Evolutionary conservation across 2,797 vertebrate species (phyloP).

Genomic region (Microctenopoma lineatum): DNA sequence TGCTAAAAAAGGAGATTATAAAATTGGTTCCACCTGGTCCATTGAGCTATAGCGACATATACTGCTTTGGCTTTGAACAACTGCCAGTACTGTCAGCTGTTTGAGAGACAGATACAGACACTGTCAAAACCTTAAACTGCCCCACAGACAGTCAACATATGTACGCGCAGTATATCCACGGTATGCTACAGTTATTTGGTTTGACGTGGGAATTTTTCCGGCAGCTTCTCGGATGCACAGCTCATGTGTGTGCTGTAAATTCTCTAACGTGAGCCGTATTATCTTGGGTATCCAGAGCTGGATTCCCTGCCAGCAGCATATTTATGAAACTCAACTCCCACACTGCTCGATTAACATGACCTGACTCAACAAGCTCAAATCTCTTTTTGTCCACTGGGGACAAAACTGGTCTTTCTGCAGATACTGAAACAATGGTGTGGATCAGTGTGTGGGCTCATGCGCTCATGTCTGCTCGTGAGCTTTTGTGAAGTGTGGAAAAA

Average conservation of each 20-base stretch:
- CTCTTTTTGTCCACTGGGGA: constrained; percentile 54
- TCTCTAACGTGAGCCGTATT: constrained; percentile 47
- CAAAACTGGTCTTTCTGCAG: constrained; percentile 65
- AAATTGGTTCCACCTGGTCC: constrained; percentile 78
- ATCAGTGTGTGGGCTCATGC: constrained; percentile 59
- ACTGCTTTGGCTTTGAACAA: constrained; percentile 61
- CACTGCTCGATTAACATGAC: constrained; percentile 48
- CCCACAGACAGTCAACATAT: constrained; percentile 33
- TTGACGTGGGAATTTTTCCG: constrained; percentile 31
- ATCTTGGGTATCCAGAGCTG: constrained; percentile 29
- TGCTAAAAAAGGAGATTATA: constrained; percentile 61
- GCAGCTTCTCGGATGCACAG: constrained; percentile 29
- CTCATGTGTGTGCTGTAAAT: constrained; percentile 31
- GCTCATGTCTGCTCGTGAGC: constrained; percentile 54
- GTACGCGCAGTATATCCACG: constrained; percentile 25
- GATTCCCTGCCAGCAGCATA: constrained; percentile 29
- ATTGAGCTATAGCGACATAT: constrained; percentile 49
- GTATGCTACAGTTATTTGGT: constrained; percentile 18
- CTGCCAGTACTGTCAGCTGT: constrained; percentile 65
- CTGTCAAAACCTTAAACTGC: constrained; percentile 29
- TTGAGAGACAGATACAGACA: constrained; percentile 40
- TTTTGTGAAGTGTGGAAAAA: constrained; percentile 66
- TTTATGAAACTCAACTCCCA: constrained; percentile 56
- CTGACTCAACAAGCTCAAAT: constrained; percentile 51
- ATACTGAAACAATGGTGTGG: constrained; percentile 59